Evolutionary conservation across 1,140 invertebrate species (phyloP).

Genomic region (Propsilocerus akamusi): DNA sequence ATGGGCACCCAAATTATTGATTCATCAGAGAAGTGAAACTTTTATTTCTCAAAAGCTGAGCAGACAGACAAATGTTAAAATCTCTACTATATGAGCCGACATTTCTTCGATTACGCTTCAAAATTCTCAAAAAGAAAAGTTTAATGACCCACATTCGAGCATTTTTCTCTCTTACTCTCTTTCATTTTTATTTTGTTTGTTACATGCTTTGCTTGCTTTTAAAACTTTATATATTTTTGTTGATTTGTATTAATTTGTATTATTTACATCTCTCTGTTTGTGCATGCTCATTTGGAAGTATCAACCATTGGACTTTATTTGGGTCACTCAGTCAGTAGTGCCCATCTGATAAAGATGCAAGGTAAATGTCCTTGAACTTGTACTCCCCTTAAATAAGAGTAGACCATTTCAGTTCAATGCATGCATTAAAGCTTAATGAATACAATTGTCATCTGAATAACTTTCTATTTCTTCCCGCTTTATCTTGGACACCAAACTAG

Average conservation of each 20-base stretch:
- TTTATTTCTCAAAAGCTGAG: background rate
- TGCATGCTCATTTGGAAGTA: background rate
- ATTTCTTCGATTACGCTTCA: background rate
- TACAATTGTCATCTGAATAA: too few species aligned
- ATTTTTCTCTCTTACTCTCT: background rate
- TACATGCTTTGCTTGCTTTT: background rate
- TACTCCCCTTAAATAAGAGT: too few species aligned
- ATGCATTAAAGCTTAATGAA: too few species aligned
- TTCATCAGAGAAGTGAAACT: background rate
- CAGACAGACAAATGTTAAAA: background rate
- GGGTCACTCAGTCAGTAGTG: background rate
- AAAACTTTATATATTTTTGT: background rate
- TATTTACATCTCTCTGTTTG: background rate
- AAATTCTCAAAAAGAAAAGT: background rate
- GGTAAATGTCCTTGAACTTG: too few species aligned
- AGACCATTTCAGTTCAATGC: too few species aligned
- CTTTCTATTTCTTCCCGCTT: too few species aligned
- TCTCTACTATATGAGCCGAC: background rate
- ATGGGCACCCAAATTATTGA: background rate
- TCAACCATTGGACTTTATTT: too few species aligned
- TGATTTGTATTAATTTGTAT: background rate
- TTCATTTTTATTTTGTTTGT: background rate
- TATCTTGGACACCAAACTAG: too few species aligned
- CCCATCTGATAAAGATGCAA: too few species aligned
- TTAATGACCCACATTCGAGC: slow-evolving; percentile 1